Conservation (phyloP, 2,888 invertebrate genomes). For the Pristionchus fissidentatus region DNA sequence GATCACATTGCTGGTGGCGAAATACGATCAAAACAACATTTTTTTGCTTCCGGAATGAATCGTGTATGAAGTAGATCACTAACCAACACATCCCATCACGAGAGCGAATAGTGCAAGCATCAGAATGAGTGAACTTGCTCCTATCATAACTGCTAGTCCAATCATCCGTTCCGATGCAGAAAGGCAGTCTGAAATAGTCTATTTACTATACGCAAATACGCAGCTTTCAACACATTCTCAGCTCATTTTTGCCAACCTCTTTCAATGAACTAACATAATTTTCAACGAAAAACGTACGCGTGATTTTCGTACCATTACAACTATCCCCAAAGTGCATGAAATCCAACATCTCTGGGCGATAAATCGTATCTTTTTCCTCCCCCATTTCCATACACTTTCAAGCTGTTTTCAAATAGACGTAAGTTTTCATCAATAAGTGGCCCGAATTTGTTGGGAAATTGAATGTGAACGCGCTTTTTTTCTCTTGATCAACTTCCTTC, state of each 20-base stretch:
- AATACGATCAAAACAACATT: background rate
- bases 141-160: background rate
- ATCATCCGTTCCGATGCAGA: background rate
- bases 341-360: no score
- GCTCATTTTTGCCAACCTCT: background rate
- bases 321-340: conserved; percentile 41
- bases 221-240: background rate
- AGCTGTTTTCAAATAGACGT: no score
- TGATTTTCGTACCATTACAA: no score
- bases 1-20: no score
- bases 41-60: background rate
- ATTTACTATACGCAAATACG: no score
- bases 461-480: no score
- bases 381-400: background rate
- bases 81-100: conserved; percentile 44
- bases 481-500: no score
- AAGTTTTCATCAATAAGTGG: no score
- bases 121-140: background rate
- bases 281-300: no score
- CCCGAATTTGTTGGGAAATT: no score
- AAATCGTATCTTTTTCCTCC: no score
- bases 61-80: background rate
- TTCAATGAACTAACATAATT: background rate
- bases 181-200: conserved; percentile 1
- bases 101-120: conserved; percentile 43